These are phyloP conservation scores for Chrysaora quinquecirrha DNA, from an alignment of 30 jellyfish, hydroid and myxozoan genomes.

Conservation along the genomic window DNA sequence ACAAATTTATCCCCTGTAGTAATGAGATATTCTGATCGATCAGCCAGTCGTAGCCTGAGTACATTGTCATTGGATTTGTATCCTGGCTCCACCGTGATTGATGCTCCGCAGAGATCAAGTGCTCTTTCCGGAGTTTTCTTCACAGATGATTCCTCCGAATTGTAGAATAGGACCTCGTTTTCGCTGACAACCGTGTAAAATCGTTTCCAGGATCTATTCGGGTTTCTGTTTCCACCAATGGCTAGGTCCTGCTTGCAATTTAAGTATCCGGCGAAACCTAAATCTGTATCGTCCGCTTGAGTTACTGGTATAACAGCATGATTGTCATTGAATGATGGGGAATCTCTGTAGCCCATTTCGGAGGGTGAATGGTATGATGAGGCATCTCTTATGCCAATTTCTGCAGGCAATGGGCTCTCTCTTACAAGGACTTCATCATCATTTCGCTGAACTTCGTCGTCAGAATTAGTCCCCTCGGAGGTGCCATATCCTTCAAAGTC, in stretches of 20 bases:
- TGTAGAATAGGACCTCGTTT: neutral
- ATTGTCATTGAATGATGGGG: too few species aligned
- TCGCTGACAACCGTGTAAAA: constrained; percentile 31
- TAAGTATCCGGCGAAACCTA: constrained; percentile 62
- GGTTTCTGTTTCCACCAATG: constrained; percentile 5
- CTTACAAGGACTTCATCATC: too few species aligned
- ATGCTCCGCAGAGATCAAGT: constrained; percentile 25
- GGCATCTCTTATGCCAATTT: too few species aligned
- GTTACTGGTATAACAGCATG: neutral
- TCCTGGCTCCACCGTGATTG: constrained; percentile 32
- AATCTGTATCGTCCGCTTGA: neutral
- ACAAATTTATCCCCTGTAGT: constrained; percentile 33
- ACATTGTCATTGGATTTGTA: neutral
- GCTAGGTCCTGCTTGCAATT: constrained; percentile 33
- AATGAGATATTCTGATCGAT: constrained; percentile 39
- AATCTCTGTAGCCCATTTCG: too few species aligned
- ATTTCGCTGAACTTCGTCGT: too few species aligned
- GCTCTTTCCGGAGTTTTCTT: constrained; percentile 10
- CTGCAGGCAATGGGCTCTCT: too few species aligned
- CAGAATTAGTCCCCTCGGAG: too few species aligned
- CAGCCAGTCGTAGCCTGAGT: constrained; percentile 42
- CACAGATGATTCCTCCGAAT: constrained; percentile 23
- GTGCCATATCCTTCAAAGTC: too few species aligned
- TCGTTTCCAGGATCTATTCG: constrained; percentile 38
- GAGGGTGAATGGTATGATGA: too few species aligned